phyloP scores from a whole-genome alignment of 1,140 invertebrate genomes.

The Musca domestica region DNA sequence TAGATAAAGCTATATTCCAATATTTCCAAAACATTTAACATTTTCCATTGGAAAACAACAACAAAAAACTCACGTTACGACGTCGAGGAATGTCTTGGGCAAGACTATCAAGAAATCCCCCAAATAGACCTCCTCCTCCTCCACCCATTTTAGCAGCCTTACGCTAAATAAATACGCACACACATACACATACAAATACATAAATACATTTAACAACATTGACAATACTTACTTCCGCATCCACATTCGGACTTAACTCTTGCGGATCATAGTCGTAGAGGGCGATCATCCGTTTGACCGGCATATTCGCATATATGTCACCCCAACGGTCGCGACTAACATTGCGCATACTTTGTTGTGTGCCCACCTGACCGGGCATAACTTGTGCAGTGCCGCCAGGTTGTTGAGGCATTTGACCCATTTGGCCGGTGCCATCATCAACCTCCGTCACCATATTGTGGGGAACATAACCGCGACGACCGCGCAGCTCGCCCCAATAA shows the following conservation, averaged over 20 bases:
- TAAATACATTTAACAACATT: neutral
- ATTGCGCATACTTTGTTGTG: conserved; percentile 51
- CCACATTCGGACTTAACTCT: conserved; percentile 95
- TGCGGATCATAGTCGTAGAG: conserved; percentile 99
- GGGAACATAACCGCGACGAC: conserved; percentile 89
- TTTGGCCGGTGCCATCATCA: conserved; percentile 61
- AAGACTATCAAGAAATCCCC: conserved; percentile 28
- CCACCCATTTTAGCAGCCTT: conserved; percentile 14
- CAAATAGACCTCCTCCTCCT: conserved; percentile 27
- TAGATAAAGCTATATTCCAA: too few relatives aligned
- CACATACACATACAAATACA: neutral
- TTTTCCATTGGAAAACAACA: too few relatives aligned
- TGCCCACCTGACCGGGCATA: conserved; percentile 41
- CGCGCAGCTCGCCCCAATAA: conserved; percentile 92
- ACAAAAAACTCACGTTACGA: neutral
- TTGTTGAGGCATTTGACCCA: conserved; percentile 54
- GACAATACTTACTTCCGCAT: conserved; percentile 79
- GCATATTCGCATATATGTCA: conserved; percentile 80
- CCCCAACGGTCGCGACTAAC: conserved; percentile 76
- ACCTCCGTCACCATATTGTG: conserved; percentile 98
- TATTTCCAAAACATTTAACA: too few relatives aligned
- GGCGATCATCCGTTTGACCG: conserved; percentile 90
- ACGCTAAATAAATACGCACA: neutral
- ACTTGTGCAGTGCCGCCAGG: conserved; percentile 41
- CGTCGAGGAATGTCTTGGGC: conserved; percentile 17